Conservation (phyloP, 2,797 vertebrate genomes). For the Rousettus madagascariensis region DNA sequence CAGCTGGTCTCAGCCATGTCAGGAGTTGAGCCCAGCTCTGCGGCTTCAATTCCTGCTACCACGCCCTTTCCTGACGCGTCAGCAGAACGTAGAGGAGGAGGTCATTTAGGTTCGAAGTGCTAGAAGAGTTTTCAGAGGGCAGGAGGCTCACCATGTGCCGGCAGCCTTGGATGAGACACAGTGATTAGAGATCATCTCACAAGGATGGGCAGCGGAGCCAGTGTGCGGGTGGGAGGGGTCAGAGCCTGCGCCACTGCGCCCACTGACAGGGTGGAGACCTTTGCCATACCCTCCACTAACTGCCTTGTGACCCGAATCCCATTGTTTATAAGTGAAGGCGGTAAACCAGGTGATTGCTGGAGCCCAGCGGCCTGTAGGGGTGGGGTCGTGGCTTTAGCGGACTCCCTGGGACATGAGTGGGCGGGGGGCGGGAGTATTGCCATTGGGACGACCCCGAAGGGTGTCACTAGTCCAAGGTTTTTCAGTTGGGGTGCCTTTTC, state of each 20-base stretch:
- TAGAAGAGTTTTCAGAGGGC: background rate
- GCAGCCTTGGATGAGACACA: background rate
- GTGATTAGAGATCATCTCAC: background rate
- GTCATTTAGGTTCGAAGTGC: background rate
- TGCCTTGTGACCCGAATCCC: background rate
- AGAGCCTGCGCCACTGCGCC: background rate
- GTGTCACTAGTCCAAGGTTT: background rate
- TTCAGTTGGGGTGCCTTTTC: rapidly evolving
- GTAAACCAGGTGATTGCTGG: background rate
- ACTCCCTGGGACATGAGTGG: background rate
- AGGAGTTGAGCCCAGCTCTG: background rate
- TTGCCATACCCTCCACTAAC: background rate
- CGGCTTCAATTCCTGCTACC: background rate
- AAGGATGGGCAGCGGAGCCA: background rate
- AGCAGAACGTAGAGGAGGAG: background rate
- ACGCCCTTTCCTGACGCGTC: background rate
- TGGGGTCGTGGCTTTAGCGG: background rate
- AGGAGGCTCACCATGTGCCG: background rate
- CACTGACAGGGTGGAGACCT: background rate
- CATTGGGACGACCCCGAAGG: background rate
- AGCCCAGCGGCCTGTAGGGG: background rate
- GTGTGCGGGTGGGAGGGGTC: background rate
- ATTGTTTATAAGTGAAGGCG: background rate
- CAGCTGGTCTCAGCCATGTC: background rate
- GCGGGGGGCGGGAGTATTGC: background rate